Evolutionary conservation across 2,113 vertebrate genomes (phyloP).

Genomic region (Dipodomys merriami): DNA sequence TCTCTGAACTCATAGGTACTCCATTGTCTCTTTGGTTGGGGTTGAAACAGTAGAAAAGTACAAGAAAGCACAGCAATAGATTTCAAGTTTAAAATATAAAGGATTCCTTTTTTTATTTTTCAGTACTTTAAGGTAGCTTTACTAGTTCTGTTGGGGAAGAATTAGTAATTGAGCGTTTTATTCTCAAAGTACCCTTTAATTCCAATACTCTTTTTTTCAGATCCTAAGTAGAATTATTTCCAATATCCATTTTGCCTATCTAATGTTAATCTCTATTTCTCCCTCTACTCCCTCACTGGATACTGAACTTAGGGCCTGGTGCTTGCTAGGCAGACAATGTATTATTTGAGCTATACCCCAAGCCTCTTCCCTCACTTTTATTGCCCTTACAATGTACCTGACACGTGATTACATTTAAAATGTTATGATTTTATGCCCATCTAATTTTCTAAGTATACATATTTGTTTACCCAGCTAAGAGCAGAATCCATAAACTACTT

Average conservation of each 20-base stretch:
- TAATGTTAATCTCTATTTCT: neutral
- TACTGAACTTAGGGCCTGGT: too few species aligned
- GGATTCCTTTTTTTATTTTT: neutral
- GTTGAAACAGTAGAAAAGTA: neutral
- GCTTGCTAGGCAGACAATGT: too few species aligned
- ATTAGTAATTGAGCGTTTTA: neutral
- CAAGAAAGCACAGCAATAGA: neutral
- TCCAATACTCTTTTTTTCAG: neutral
- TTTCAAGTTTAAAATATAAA: neutral
- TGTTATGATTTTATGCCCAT: neutral
- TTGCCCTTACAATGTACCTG: neutral
- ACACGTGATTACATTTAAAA: neutral
- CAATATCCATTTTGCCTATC: neutral
- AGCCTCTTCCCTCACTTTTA: neutral
- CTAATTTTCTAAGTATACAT: neutral
- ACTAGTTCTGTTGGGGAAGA: neutral
- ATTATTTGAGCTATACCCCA: too few species aligned
- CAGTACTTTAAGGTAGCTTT: neutral
- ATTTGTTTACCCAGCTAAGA: neutral
- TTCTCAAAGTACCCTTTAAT: neutral
- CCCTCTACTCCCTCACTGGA: neutral
- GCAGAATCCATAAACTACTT: neutral
- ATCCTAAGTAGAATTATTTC: neutral
- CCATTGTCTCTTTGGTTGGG: neutral
- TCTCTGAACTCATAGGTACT: too few species aligned